These are phyloP conservation scores for Pocillopora damicornis DNA, from an alignment of 64 coral and sea anemone genomes.

Conservation along the genomic window DNA sequence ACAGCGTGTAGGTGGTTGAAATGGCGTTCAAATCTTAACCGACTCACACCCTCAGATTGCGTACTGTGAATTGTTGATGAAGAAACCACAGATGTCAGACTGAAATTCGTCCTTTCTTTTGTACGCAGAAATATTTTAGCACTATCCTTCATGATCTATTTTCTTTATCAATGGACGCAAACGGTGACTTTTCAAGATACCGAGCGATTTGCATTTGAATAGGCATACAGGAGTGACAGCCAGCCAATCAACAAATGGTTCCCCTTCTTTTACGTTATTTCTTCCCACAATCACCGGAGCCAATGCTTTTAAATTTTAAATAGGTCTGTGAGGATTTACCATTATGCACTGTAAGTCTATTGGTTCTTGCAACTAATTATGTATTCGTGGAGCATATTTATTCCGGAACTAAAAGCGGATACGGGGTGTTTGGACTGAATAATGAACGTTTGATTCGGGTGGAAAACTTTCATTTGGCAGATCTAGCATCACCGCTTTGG, in stretches of 20 bases:
- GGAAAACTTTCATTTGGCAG: slow-evolving; percentile 20
- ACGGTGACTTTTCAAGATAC: neutral
- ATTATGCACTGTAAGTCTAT: slow-evolving; percentile 42
- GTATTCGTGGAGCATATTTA: slow-evolving; percentile 68
- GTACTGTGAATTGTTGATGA: neutral
- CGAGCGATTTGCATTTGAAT: slow-evolving; percentile 27
- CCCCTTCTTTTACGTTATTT: slow-evolving; percentile 36
- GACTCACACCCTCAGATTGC: too few species aligned
- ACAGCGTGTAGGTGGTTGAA: slow-evolving; percentile 5
- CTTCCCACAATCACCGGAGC: slow-evolving; percentile 47
- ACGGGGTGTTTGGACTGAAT: slow-evolving; percentile 44
- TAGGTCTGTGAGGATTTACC: slow-evolving; percentile 45
- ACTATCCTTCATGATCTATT: neutral
- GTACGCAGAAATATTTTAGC: neutral
- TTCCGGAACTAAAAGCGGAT: slow-evolving; percentile 80
- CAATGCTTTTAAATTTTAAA: slow-evolving; percentile 49
- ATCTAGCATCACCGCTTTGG: slow-evolving; percentile 17
- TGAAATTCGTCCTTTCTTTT: neutral
- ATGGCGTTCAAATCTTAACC: neutral
- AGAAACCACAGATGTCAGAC: neutral
- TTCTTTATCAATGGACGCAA: slow-evolving; percentile 1
- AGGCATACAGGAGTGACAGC: neutral
- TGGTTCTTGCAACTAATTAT: slow-evolving; percentile 50
- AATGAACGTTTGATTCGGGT: slow-evolving; percentile 49
- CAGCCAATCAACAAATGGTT: slow-evolving; percentile 29